Evolutionary conservation across 2,888 invertebrate species (phyloP).

Genomic region (Phyllotreta striolata): DNA sequence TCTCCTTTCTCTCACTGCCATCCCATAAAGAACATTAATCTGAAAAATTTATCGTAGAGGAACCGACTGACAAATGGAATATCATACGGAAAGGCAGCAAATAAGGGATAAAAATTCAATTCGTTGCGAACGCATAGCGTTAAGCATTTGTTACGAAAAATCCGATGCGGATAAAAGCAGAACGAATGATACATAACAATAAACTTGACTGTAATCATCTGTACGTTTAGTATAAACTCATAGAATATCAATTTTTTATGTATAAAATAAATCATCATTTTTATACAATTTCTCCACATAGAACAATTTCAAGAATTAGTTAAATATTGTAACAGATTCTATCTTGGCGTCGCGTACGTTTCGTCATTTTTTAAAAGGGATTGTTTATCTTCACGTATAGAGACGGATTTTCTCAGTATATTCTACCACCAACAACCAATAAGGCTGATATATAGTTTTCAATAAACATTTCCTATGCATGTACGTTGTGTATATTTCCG

Average conservation of each 20-base stretch:
- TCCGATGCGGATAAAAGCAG: too few species aligned
- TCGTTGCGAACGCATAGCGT: constrained; percentile 34
- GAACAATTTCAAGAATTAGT: too few species aligned
- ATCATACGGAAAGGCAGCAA: constrained; percentile 31
- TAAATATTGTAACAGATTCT: too few species aligned
- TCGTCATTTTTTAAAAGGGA: constrained; percentile 20
- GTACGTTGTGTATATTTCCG: constrained; percentile 48
- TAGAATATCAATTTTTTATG: too few species aligned
- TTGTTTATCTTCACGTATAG: constrained; percentile 37
- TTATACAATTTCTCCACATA: too few species aligned
- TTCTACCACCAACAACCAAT: constrained; percentile 43
- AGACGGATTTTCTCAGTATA: constrained; percentile 34
- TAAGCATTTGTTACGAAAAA: constrained; percentile 41
- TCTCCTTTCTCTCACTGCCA: constrained; percentile 10
- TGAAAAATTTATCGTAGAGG: constrained; percentile 18
- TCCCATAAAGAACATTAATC: constrained; percentile 24
- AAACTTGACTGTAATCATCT: too few species aligned
- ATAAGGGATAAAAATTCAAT: constrained; percentile 39
- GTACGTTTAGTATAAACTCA: too few species aligned
- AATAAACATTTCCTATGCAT: constrained; percentile 54
- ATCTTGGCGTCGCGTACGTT: too few species aligned
- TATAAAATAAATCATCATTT: too few species aligned
- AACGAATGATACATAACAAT: too few species aligned
- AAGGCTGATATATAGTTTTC: constrained; percentile 54
- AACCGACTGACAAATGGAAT: constrained; percentile 33